Base-by-base conservation (phyloP, 1,140 invertebrate species). In the Telenomus remus region DNA sequence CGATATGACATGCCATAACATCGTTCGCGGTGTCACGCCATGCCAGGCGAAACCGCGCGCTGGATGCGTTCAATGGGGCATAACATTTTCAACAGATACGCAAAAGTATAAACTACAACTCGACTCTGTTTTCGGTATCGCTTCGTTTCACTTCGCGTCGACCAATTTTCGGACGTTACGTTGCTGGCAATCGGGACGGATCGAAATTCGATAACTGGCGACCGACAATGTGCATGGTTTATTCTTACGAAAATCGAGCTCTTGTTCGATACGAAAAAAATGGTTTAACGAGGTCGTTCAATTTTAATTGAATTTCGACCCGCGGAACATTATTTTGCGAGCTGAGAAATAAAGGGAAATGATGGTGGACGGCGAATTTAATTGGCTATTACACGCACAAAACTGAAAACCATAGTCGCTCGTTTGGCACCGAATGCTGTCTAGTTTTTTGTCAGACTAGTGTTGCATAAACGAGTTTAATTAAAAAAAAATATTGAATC, bases 41-140 rank as follows among this genome's bases (percentile, higher is more conserved):
- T 42, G 66, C 43, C 48, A 61, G 37, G 47, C 60, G 54, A 61
- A 66, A 76, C 59, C 65, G 42, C 57, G 59, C 37, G 61, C 78
- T 73, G 73, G 73, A 79, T 79, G 73, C 73, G 65, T 63, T 65
- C 78, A 79, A 79, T 76, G 69, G 69, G 43, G 65, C 73, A 66
- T 76, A 79, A 79, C 73, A 76, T 79, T 76, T 59, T 34, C 39
- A 70, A 63, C 69, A 76, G 57, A 60, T 71, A 78, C 59, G 76
- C 69, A 65, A 75, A 71, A 68, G 71, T 66, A 75, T 71, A 79
- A 79, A 79, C 73, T 61, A 61, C 72, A 73, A 72, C 76, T 76
- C 77, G 69, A 73, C 69, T 1, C 19, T 70, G 59, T 69, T 49
- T n/a, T n/a, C n/a, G n/a, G 51, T 46, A 27, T 27, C 59, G 46